These are phyloP conservation scores for Caenorhabditis inopinata DNA, from an alignment of 1,140 invertebrate species.

Conservation along the genomic window DNA sequence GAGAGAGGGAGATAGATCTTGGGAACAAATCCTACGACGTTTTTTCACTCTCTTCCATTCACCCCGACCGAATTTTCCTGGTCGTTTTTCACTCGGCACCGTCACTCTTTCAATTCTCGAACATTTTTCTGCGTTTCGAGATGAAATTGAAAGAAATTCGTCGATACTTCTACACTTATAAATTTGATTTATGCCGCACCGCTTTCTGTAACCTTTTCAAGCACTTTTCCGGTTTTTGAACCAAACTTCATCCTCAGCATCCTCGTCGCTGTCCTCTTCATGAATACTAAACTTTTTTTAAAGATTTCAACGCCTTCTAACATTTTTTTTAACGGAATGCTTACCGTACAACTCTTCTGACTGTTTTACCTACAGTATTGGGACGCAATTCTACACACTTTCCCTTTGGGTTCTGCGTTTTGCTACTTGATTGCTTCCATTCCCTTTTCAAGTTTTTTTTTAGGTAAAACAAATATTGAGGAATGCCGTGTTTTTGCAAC, in stretches of 20 bases:
- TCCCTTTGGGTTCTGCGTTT: too few species aligned
- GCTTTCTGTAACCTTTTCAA: not conserved
- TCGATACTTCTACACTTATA: not conserved
- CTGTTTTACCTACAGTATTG: too few species aligned
- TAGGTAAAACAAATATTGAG: too few species aligned
- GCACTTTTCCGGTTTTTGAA: not conserved
- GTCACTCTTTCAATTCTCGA: slow-evolving; percentile 5
- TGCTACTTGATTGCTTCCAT: too few species aligned
- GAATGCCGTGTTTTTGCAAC: too few species aligned
- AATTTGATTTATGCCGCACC: slow-evolving; percentile 4
- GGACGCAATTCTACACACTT: too few species aligned
- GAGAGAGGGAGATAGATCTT: too few species aligned
- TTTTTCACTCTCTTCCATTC: not conserved
- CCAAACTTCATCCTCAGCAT: slow-evolving; percentile 4
- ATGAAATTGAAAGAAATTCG: not conserved
- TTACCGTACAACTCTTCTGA: too few species aligned
- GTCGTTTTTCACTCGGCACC: slow-evolving; percentile 27
- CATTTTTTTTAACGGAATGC: too few species aligned
- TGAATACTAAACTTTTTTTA: too few species aligned
- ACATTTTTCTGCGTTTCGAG: not conserved
- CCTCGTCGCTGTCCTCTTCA: not conserved
- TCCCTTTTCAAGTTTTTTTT: too few species aligned
- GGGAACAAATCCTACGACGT: not conserved
- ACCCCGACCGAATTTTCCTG: not conserved
- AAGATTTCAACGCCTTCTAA: too few species aligned